phyloP scores from a whole-genome alignment of 2,888 invertebrate genomes.

The Synergus itoensis region DNA sequence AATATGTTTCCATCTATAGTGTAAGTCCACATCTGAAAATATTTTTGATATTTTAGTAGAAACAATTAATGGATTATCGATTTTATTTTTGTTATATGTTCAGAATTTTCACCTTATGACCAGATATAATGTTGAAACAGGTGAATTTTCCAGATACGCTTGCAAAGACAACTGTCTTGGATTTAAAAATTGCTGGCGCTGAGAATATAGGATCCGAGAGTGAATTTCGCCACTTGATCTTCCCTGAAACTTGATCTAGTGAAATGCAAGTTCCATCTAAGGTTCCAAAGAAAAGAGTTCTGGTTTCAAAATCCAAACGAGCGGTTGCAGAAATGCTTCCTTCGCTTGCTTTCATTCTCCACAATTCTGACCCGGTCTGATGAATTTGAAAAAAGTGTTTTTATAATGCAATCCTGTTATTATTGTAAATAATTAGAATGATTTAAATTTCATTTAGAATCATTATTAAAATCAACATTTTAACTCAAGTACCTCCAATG shows the following conservation, averaged over 20 bases:
- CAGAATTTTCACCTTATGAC: slow-evolving; percentile 58
- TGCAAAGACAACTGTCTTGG: slow-evolving; percentile 80
- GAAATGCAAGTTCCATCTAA: slow-evolving; percentile 82
- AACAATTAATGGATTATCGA: slow-evolving; percentile 8
- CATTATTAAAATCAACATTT: slow-evolving; percentile 18
- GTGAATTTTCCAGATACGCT: slow-evolving; percentile 64
- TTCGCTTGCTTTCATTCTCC: slow-evolving; percentile 73
- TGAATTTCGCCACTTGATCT: slow-evolving; percentile 81
- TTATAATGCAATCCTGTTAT: neutral
- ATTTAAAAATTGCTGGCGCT: slow-evolving; percentile 81
- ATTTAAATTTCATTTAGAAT: neutral
- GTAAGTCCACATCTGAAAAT: slow-evolving; percentile 82
- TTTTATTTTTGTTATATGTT: slow-evolving; percentile 64
- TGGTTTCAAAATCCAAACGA: slow-evolving; percentile 63
- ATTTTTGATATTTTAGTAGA: slow-evolving; percentile 28
- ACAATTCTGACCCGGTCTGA: slow-evolving; percentile 78
- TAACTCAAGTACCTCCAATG: slow-evolving; percentile 77
- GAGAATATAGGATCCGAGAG: slow-evolving; percentile 84
- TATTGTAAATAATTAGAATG: slow-evolving; percentile 10
- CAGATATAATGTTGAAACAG: slow-evolving; percentile 60
- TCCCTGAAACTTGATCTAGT: slow-evolving; percentile 79
- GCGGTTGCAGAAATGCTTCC: slow-evolving; percentile 80
- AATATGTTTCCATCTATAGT: slow-evolving; percentile 84
- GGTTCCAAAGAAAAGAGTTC: slow-evolving; percentile 79
- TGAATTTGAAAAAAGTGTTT: slow-evolving; percentile 42